Base-by-base conservation (phyloP, 92 coral and sea anemone species). In the Muricea muricata region DNA sequence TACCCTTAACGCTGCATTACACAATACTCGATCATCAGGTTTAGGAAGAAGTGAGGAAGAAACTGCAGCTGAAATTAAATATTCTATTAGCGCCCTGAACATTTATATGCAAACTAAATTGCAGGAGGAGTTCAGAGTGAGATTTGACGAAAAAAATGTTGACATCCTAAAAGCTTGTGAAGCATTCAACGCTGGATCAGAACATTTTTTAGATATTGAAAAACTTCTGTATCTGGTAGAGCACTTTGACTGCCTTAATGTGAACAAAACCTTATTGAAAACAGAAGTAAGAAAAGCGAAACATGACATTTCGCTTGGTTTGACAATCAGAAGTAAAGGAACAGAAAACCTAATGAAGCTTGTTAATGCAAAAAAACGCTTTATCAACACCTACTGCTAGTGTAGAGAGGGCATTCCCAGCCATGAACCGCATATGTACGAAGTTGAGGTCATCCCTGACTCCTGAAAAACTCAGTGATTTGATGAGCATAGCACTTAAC, bases 401-500 rank as follows among this genome's bases (percentile, higher is more conserved):
- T 72, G 78, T 72, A 72, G 78, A 72, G 41, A 39, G 78, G 20
- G 78, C 78, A 72, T 72, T 72, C 57, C 41, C 78, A 11, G 78
- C 55, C 7, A 72, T 72, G 78, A 72, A 72, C 33, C 55, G 78
- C 57, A 72, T 72, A 39, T 72, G 78, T 72, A 72, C 55, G 78
- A 72, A 72, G 78, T 30, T 72, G 78, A 39, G 78, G 78, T 72
- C 78, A 39, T 37, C 78, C 8, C 78, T 72, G 54, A 37, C 57
- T 11, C 17, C 57, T 17, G 78, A 72, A 72, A 39, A 57, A 72
- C 20, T 72, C 3, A 39, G 78, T 72, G 78, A 72, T 72, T 42
- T 72, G 54, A 39, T 72, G 54, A 39, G 78, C 57, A 72, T 72
- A 37, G 7, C 78, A 37, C 57, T 72, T 37, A 72, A 72, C 78